phyloP scores from a whole-genome alignment of 2,797 vertebrate genomes.

The Ispidina lecontei region DNA sequence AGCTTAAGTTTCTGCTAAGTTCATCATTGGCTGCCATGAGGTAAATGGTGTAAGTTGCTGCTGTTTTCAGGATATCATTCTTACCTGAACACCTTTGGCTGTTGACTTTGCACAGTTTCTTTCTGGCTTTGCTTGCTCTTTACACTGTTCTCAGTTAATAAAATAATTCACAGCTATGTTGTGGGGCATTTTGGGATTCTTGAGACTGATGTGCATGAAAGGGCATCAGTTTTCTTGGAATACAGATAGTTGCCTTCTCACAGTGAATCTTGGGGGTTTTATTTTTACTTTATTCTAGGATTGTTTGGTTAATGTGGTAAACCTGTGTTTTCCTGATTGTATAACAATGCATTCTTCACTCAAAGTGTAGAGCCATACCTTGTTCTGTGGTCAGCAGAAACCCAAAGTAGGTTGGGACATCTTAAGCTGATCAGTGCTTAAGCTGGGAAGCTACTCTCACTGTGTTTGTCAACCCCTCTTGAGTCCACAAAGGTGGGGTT shows the following conservation, averaged over 20 bases:
- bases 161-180: not conserved
- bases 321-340: not conserved
- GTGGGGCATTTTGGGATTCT: not conserved
- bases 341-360: not conserved
- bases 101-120: not conserved
- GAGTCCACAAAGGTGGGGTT: not conserved
- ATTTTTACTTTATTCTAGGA: too few relatives aligned
- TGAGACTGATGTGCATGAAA: not conserved
- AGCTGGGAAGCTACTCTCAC: not conserved
- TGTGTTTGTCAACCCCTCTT: not conserved
- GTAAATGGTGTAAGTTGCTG: not conserved
- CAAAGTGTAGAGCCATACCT: not conserved
- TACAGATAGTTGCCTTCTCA: too few relatives aligned
- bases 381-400: not conserved
- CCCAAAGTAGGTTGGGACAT: not conserved
- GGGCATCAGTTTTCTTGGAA: not conserved
- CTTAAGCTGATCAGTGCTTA: not conserved
- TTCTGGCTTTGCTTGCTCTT: not conserved
- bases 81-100: not conserved
- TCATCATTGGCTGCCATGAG: not conserved
- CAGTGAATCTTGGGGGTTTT: too few relatives aligned
- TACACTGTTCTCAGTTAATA: not conserved
- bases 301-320: not conserved
- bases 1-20: not conserved
- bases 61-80: not conserved